A percentile compares a stretch with the other conserved stretches of the same genome.
Conservation (phyloP, 2,113 vertebrate genomes). For the Castor canadensis region DNA sequence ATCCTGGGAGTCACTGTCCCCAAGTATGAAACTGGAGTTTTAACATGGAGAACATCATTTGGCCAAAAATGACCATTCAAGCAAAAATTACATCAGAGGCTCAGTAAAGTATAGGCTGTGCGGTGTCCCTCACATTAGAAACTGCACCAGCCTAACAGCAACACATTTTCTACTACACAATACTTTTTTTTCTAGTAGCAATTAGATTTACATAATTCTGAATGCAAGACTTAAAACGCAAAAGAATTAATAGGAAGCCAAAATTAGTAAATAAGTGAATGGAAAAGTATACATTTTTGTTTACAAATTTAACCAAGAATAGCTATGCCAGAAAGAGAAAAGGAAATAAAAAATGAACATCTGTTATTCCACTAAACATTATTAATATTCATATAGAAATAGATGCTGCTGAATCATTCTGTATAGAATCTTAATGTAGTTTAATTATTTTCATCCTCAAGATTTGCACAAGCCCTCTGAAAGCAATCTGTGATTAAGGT, state of each 20-base stretch:
- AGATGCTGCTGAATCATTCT: constrained; percentile 77
- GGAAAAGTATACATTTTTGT: constrained; percentile 64
- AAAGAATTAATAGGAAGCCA: not conserved
- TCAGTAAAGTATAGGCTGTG: constrained; percentile 28
- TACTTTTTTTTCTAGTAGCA: constrained; percentile 19
- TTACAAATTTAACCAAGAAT: constrained; percentile 57
- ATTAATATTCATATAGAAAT: constrained; percentile 78
- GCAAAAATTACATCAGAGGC: not conserved
- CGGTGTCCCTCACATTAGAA: not conserved
- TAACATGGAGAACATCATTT: constrained; percentile 46
- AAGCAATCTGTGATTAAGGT: constrained; percentile 79
- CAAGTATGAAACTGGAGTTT: constrained; percentile 1
- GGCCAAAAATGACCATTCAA: not conserved
- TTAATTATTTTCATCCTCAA: constrained; percentile 79
- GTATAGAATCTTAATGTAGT: constrained; percentile 75
- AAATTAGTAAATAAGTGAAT: constrained; percentile 65
- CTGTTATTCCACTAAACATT: constrained; percentile 67
- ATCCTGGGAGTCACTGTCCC: not conserved
- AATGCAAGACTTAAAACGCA: constrained; percentile 37
- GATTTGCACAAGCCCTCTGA: constrained; percentile 67
- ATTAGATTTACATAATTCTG: constrained; percentile 32
- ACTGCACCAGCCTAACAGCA: not conserved
- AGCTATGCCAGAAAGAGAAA: constrained; percentile 59
- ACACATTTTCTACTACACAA: not conserved
- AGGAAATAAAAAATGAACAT: constrained; percentile 73